phyloP scores from a whole-genome alignment of 2,888 invertebrate species.

The Hemicrepidius hirtus region DNA sequence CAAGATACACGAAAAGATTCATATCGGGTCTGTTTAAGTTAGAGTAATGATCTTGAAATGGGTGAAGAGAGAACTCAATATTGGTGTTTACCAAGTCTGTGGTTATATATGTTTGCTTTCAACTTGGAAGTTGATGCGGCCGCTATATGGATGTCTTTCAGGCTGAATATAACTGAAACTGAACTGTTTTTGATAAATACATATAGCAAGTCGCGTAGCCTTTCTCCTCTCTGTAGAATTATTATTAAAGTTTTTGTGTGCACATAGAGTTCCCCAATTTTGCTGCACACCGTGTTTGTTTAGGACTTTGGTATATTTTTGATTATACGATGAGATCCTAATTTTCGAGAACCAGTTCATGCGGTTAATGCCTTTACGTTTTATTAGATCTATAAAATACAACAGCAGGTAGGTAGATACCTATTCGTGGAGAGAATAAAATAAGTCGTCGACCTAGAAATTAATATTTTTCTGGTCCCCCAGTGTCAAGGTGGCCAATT shows the following conservation, averaged over 20 bases:
- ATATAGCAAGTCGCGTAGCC: slow-evolving; percentile 16
- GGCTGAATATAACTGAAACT: slow-evolving; percentile 40
- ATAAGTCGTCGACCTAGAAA: slow-evolving; percentile 18
- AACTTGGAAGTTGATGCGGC: slow-evolving; percentile 54
- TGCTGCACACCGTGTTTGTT: neutral
- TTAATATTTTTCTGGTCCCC: neutral
- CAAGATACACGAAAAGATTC: slow-evolving; percentile 16
- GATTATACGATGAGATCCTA: neutral
- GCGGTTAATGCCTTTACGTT: neutral
- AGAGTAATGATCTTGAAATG: slow-evolving; percentile 49
- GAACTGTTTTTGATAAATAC: slow-evolving; percentile 46
- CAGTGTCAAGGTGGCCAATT: slow-evolving; percentile 12
- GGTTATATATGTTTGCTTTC: slow-evolving; percentile 59
- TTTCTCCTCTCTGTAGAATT: slow-evolving; percentile 17
- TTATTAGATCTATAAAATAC: neutral
- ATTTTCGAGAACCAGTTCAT: slow-evolving; percentile 4
- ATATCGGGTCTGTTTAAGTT: slow-evolving; percentile 40
- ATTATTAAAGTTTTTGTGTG: slow-evolving; percentile 44
- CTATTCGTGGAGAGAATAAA: too few species aligned
- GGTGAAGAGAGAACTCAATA: slow-evolving; percentile 54
- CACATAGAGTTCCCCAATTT: slow-evolving; percentile 5
- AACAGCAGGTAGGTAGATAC: neutral
- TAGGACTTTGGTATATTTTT: slow-evolving; percentile 3
- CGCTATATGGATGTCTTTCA: slow-evolving; percentile 47
- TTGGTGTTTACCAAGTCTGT: slow-evolving; percentile 58